Percentiles rank a stretch among this genome's conserved stretches.
Conservation (phyloP, 2,797 vertebrate genomes). For the Tympanoctomys barrerae region DNA sequence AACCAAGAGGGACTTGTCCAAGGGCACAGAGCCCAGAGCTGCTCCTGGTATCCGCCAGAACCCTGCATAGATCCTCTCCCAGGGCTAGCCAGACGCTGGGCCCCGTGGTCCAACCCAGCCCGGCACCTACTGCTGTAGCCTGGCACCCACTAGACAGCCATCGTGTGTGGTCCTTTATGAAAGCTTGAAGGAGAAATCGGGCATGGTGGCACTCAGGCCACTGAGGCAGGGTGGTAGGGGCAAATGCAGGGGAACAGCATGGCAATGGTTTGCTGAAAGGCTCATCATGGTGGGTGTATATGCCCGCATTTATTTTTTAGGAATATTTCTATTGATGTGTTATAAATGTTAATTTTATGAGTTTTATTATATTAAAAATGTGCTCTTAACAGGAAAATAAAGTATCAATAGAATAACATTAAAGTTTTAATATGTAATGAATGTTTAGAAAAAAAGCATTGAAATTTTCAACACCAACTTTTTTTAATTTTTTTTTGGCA, state of each 20-base stretch:
- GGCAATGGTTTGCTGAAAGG: too few relatives aligned
- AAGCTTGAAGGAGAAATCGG: not conserved
- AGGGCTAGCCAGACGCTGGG: too few relatives aligned
- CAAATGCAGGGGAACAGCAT: not conserved
- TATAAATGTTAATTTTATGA: not conserved
- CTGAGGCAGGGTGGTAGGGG: not conserved
- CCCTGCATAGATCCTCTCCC: accelerated
- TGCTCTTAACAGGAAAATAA: not conserved
- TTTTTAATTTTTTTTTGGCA: not conserved
- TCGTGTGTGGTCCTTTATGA: accelerated
- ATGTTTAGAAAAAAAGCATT: not conserved
- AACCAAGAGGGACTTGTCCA: too few relatives aligned
- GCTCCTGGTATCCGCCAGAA: not conserved
- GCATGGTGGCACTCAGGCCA: not conserved
- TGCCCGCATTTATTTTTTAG: not conserved
- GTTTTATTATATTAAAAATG: not conserved
- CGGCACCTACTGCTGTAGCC: accelerated
- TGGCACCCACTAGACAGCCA: accelerated
- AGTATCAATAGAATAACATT: not conserved
- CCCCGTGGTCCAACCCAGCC: not conserved
- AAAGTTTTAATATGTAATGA: not conserved
- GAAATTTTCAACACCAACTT: not conserved
- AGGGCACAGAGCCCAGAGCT: not conserved
- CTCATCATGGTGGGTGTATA: not conserved
- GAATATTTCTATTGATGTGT: not conserved